Conservation (phyloP, 1,140 invertebrate genomes). For the Cryptotermes secundus region DNA sequence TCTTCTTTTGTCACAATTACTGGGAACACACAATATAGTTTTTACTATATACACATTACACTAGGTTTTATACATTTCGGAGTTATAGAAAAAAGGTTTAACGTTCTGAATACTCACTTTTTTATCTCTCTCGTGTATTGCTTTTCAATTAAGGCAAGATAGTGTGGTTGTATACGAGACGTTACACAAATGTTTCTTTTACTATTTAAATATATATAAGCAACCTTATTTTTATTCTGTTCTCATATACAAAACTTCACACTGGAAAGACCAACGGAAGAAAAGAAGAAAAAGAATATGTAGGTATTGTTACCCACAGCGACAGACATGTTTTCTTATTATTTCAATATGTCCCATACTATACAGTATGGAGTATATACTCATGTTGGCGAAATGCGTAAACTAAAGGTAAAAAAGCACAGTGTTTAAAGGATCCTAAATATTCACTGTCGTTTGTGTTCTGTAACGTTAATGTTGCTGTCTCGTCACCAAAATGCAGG, state of each 20-base stretch:
- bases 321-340: too few relatives aligned
- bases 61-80: neutral
- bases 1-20: neutral
- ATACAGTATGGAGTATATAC: too few relatives aligned
- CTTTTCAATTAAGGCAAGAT: slow-evolving; percentile 3
- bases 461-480: too few relatives aligned
- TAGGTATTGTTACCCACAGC: too few relatives aligned
- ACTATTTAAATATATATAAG: neutral
- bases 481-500: too few relatives aligned
- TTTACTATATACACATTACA: neutral
- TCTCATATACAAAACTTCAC: neutral
- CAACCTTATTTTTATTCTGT: neutral
- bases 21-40: neutral
- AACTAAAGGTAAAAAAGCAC: too few relatives aligned
- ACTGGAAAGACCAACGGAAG: neutral
- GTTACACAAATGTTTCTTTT: neutral
- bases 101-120: neutral
- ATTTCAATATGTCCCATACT: too few relatives aligned
- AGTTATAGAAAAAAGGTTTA: neutral
- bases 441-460: too few relatives aligned
- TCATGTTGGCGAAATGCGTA: too few relatives aligned
- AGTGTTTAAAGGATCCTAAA: too few relatives aligned
- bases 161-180: slow-evolving; percentile 15
- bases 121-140: slow-evolving; percentile 2
- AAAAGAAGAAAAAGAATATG: too few relatives aligned